These are phyloP conservation scores for Atrina japonica DNA, from an alignment of 2,888 invertebrate genomes.

Conservation along the genomic window DNA sequence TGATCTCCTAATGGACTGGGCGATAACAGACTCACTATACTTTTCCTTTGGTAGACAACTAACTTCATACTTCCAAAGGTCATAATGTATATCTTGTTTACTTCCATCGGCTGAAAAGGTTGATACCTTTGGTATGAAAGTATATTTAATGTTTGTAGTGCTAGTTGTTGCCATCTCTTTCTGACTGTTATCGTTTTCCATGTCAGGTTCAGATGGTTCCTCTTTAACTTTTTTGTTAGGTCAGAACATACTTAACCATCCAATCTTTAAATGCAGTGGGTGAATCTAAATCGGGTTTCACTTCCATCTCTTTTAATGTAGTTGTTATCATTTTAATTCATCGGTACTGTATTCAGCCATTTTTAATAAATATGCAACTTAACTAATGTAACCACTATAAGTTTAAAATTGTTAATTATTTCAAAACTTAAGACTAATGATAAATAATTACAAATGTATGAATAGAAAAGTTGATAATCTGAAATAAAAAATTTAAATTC, in stretches of 20 bases:
- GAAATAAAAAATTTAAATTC: no score
- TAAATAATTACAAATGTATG: no score
- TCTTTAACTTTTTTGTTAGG: no score
- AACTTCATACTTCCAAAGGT: slow-evolving; percentile 11
- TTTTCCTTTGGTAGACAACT: neutral
- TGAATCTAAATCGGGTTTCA: slow-evolving; percentile 5
- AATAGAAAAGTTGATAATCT: no score
- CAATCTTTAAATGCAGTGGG: slow-evolving; percentile 8
- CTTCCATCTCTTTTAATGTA: neutral
- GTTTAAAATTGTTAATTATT: no score
- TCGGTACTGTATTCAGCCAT: neutral
- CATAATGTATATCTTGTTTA: no score
- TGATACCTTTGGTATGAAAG: slow-evolving; percentile 8
- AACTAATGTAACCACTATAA: neutral
- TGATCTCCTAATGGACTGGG: neutral
- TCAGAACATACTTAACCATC: slow-evolving; percentile 6
- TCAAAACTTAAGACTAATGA: no score
- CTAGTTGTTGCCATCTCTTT: no score
- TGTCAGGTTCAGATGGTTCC: no score
- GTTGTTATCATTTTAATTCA: neutral
- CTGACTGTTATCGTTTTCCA: no score
- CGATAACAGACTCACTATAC: no score
- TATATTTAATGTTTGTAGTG: neutral
- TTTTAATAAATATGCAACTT: neutral
- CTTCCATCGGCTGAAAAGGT: slow-evolving; percentile 12